phyloP scores from a whole-genome alignment of 2,797 vertebrate genomes.

The Takifugu ocellatus region DNA sequence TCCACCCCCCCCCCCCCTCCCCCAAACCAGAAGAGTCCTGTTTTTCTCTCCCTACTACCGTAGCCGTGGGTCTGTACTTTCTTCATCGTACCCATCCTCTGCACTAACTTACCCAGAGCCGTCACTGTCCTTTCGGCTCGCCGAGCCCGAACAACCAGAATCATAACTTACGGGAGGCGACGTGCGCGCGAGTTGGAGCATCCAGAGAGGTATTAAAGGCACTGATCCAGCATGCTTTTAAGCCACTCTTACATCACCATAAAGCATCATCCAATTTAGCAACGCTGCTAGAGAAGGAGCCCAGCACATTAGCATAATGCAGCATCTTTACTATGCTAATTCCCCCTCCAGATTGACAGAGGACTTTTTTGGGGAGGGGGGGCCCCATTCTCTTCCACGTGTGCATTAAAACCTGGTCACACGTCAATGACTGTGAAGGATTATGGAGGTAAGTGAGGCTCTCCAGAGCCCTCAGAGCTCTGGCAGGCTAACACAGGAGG shows the following conservation, averaged over 20 bases:
- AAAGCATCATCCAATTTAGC: slow-evolving; percentile 72
- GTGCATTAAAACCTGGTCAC: slow-evolving; percentile 37
- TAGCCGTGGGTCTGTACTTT: slow-evolving; percentile 35
- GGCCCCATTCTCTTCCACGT: slow-evolving; percentile 27
- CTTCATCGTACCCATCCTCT: slow-evolving; percentile 25
- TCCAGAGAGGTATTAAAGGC: slow-evolving; percentile 51
- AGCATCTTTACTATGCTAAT: slow-evolving; percentile 69
- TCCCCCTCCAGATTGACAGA: slow-evolving; percentile 29
- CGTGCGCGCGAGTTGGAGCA: slow-evolving; percentile 15
- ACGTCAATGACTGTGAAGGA: slow-evolving; percentile 44
- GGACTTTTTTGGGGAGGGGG: slow-evolving; percentile 30
- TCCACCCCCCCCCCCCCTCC: slow-evolving; percentile 22
- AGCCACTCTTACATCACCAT: slow-evolving; percentile 69
- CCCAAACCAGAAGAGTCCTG: neutral
- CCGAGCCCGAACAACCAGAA: slow-evolving; percentile 14
- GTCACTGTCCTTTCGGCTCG: slow-evolving; percentile 4
- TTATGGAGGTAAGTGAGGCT: slow-evolving; percentile 62
- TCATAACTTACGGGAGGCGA: slow-evolving; percentile 32
- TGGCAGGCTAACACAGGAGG: slow-evolving; percentile 36
- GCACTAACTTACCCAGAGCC: slow-evolving; percentile 43
- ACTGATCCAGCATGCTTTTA: slow-evolving; percentile 55
- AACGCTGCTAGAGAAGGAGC: slow-evolving; percentile 60
- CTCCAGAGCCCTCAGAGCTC: slow-evolving; percentile 56
- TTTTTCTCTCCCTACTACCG: neutral
- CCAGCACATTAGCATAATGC: slow-evolving; percentile 71